Percentiles rank a stretch among this genome's conserved stretches.
Evolutionary conservation across 2,888 invertebrate species (phyloP).

Genomic region (Sialis lutaria): DNA sequence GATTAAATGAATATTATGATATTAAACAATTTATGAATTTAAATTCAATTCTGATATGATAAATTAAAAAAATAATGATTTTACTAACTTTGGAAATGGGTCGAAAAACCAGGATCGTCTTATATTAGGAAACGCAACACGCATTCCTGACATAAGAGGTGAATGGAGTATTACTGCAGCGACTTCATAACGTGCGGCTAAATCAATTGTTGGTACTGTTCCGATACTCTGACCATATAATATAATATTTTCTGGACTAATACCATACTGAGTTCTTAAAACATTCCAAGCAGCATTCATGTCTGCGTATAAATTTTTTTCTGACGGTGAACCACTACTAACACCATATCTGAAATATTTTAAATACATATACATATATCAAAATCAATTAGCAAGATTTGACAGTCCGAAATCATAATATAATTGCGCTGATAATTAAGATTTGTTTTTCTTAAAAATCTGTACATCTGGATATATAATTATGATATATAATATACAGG

Average conservation of each 20-base stretch:
- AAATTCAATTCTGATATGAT: too few species aligned
- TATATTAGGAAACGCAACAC: conserved; percentile 94
- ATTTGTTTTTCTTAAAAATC: too few species aligned
- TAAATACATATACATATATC: too few species aligned
- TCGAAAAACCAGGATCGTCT: conserved; percentile 98
- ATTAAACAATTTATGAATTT: too few species aligned
- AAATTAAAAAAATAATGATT: too few species aligned
- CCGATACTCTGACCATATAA: conserved; percentile 98
- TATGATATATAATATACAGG: too few species aligned
- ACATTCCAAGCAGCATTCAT: conserved; percentile 95
- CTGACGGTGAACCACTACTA: conserved; percentile 90
- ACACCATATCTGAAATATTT: conserved; percentile 47
- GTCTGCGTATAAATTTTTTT: conserved; percentile 97
- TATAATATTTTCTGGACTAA: conserved; percentile 91
- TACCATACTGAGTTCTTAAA: conserved; percentile 57
- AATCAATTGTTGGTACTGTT: conserved; percentile 93
- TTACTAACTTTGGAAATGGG: conserved; percentile 81
- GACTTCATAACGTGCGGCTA: conserved; percentile 84
- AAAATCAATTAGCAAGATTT: too few species aligned
- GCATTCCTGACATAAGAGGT: conserved; percentile 94
- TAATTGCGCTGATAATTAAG: too few species aligned
- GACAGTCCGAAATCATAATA: too few species aligned
- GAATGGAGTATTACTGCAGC: conserved; percentile 95
- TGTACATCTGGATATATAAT: too few species aligned
- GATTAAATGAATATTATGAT: conserved; percentile 7